phyloP scores from a whole-genome alignment of 1,140 invertebrate genomes.

The Sarcophaga bullata region DNA sequence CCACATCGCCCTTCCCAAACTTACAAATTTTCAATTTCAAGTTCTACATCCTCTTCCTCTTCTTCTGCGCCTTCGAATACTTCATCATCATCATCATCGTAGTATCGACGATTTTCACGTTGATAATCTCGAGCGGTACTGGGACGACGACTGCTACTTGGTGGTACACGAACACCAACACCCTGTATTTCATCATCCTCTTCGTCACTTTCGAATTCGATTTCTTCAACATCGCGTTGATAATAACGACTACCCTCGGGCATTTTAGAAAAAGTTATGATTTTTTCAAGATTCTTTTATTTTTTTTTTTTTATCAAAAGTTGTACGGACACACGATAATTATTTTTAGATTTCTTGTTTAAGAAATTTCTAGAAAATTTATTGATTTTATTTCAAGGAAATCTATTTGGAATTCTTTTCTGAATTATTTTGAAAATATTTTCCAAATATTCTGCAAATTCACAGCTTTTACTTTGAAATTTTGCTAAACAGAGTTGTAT shows the following conservation, averaged over 20 bases:
- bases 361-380: too few relatives aligned
- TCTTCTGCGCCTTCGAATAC: slow-evolving; percentile 51
- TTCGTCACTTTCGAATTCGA: slow-evolving; percentile 61
- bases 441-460: too few relatives aligned
- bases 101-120: background rate
- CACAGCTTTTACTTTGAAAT: too few relatives aligned
- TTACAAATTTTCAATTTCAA: slow-evolving; percentile 62
- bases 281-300: too few relatives aligned
- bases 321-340: too few relatives aligned
- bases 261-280: slow-evolving; percentile 45
- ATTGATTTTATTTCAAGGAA: too few relatives aligned
- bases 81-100: slow-evolving; percentile 46
- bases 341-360: too few relatives aligned
- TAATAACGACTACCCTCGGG: slow-evolving; percentile 56
- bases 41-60: slow-evolving; percentile 56
- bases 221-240: slow-evolving; percentile 60
- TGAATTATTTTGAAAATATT: too few relatives aligned
- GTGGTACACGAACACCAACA: slow-evolving; percentile 55
- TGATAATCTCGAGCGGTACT: slow-evolving; percentile 38
- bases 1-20: slow-evolving; percentile 34
- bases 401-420: too few relatives aligned
- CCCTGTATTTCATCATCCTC: slow-evolving; percentile 60
- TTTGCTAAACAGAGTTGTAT: too few relatives aligned
- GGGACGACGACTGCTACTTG: slow-evolving; percentile 49
- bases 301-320: too few relatives aligned